A percentile compares a stretch with the other conserved stretches of the same genome.
Conservation (phyloP, 2,888 invertebrate genomes). For the Liopterus haemorrhoidalis region DNA sequence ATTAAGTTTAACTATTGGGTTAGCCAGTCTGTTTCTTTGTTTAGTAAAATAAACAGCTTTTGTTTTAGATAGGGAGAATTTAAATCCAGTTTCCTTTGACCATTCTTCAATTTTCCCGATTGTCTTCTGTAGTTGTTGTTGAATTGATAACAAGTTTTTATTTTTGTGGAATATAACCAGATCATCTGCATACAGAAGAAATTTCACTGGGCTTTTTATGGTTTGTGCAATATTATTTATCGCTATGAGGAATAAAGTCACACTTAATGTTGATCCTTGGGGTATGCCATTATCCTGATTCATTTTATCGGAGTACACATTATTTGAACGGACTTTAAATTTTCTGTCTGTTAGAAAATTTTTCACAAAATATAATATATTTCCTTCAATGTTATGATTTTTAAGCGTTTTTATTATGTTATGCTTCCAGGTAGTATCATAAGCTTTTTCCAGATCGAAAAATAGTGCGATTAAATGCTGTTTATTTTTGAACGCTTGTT, state of each 20-base stretch:
- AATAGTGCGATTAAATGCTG: slow-evolving; percentile 4
- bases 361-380: slow-evolving; percentile 13
- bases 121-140: slow-evolving; percentile 15
- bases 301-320: slow-evolving; percentile 2
- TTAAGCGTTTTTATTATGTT: slow-evolving; percentile 7
- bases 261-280: slow-evolving; percentile 24
- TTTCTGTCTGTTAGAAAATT: slow-evolving; percentile 12
- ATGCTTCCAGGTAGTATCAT: slow-evolving; percentile 11
- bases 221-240: slow-evolving; percentile 17
- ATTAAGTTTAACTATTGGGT: slow-evolving; percentile 12
- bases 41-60: slow-evolving; percentile 13
- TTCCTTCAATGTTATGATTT: slow-evolving; percentile 14
- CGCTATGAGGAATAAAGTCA: slow-evolving; percentile 25
- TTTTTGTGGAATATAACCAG: slow-evolving; percentile 17
- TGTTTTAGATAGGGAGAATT: slow-evolving; percentile 20
- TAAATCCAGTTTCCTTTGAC: slow-evolving; percentile 17
- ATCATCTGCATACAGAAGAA: slow-evolving; percentile 24
- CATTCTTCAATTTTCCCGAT: slow-evolving; percentile 14
- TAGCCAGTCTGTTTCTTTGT: not conserved
- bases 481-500: not conserved
- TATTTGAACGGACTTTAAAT: slow-evolving; percentile 3
- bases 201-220: slow-evolving; percentile 10
- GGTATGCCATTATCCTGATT: slow-evolving; percentile 24
- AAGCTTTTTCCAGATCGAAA: too few relatives aligned
- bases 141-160: slow-evolving; percentile 14